Conservation (phyloP, 2,797 vertebrate genomes). For the Parauchenoglanis ngamensis region DNA sequence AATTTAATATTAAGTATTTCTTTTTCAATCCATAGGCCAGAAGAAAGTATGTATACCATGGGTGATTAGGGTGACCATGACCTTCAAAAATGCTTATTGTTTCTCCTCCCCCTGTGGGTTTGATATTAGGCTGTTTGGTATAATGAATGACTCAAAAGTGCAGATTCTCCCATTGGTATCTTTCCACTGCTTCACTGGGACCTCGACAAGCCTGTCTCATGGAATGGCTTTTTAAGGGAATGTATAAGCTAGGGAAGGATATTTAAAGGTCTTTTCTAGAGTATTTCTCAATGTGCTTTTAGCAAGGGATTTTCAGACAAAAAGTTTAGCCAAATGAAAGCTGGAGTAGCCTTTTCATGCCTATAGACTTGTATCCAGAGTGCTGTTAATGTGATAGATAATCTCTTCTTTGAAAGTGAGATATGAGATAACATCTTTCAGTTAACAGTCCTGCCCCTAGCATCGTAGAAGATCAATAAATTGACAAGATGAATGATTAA, state of each 20-base stretch:
- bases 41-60: background rate
- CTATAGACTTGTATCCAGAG: background rate
- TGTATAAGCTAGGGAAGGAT: conserved; percentile 24
- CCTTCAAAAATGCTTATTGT: conserved; percentile 25
- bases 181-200: conserved; percentile 39
- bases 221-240: conserved; percentile 42
- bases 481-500: background rate
- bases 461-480: conserved; percentile 8
- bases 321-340: conserved; percentile 38
- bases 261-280: conserved; percentile 40
- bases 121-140: conserved; percentile 45
- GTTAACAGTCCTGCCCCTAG: background rate
- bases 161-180: conserved; percentile 52
- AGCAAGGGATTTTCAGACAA: conserved; percentile 30
- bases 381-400: conserved; percentile 1
- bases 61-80: background rate
- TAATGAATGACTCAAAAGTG: conserved; percentile 48
- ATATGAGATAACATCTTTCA: background rate
- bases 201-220: conserved; percentile 23
- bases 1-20: background rate
- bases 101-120: conserved; percentile 28
- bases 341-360: conserved; percentile 1
- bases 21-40: background rate
- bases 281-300: conserved; percentile 34
- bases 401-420: background rate